These are phyloP conservation scores for Sinonovacula constricta DNA, from an alignment of 1,140 invertebrate species.

Conservation along the genomic window DNA sequence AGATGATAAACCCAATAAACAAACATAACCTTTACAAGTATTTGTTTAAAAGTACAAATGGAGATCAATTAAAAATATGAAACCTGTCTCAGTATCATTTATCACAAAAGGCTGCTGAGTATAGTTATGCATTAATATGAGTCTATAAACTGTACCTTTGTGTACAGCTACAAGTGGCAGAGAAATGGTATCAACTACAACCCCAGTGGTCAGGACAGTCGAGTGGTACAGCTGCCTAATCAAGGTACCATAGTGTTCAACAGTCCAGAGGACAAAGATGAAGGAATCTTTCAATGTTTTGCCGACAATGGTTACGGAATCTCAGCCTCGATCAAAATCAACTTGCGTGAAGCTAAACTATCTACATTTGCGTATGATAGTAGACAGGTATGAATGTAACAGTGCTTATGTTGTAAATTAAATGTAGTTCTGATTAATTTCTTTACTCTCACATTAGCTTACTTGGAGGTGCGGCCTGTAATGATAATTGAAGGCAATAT, in stretches of 20 bases:
- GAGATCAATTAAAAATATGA: too few relatives aligned
- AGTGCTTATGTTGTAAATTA: conserved; percentile 1
- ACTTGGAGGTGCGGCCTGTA: too few relatives aligned
- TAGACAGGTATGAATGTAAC: conserved; percentile 12
- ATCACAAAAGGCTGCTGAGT: too few relatives aligned
- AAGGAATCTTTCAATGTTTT: conserved; percentile 97
- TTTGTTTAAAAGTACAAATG: too few relatives aligned
- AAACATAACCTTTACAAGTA: too few relatives aligned
- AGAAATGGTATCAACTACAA: conserved; percentile 96
- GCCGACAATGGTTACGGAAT: conserved; percentile 96
- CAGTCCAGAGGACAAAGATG: conserved; percentile 92
- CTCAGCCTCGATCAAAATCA: conserved; percentile 62
- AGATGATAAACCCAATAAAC: too few relatives aligned
- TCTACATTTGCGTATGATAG: conserved; percentile 53
- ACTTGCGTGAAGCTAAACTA: conserved; percentile 65
- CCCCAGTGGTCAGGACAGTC: conserved; percentile 83
- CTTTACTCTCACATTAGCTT: neutral
- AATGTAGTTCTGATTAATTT: neutral
- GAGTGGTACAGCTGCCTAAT: conserved; percentile 94
- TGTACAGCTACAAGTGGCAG: conserved; percentile 92
- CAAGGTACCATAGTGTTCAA: conserved; percentile 94
- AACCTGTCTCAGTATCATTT: too few relatives aligned
- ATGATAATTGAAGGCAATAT: neutral
- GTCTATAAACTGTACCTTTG: conserved; percentile 8
- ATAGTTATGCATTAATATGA: too few relatives aligned